Evolutionary conservation across 2,888 invertebrate species (phyloP), one percentile per base, ranked within the genome.

Genomic region (Atethmia centrago): DNA sequence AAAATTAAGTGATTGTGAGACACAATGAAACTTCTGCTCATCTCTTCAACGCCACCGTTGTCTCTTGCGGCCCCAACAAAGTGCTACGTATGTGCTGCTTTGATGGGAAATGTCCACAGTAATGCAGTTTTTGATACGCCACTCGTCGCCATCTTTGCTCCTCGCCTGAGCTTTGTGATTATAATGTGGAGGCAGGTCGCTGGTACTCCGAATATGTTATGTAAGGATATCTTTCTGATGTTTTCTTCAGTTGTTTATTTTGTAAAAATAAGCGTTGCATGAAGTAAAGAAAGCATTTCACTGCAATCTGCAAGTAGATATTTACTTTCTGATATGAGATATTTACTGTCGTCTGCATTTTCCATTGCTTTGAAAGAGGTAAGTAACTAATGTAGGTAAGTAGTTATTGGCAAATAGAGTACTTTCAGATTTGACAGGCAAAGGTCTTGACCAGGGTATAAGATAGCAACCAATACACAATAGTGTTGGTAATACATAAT

Each of bases 41-140:
- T 2, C 0, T 63, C 45, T 0, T 25, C 31, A 19, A 1, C 0
- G 0, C 2, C 14, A 21, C 10, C 49, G 28, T 63, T 47, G 74
- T 81, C 80, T 81, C 75, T 14, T 73, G 74, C 78, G 78, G 71
- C 72, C 76, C 69, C 75, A 67, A 79, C 85, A 87, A 87, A 87
- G 86, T 81, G 85, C 85, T 83, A 75, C 80, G 80, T 83, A 82
- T 85, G 85, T 77, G 77, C 49, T 72, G 86, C 86, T 87, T 87
- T 87, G 87, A 87, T 81, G 86, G 80, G 73, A 83, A 83, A 79
- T 83, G 87, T 83, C 86, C 87, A 87, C 86, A 86, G 85, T 86
- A 85, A 81, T 87, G 87, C 86, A 87, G 87, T 87, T 87, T 87
- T 87, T 87, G 86, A 87, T 87, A 87, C 74, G 71, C 77, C 83